A percentile compares a stretch with the other conserved stretches of the same genome.
Evolutionary conservation across 2,888 invertebrate genomes (phyloP).

Genomic region (Atherix ibis): DNA sequence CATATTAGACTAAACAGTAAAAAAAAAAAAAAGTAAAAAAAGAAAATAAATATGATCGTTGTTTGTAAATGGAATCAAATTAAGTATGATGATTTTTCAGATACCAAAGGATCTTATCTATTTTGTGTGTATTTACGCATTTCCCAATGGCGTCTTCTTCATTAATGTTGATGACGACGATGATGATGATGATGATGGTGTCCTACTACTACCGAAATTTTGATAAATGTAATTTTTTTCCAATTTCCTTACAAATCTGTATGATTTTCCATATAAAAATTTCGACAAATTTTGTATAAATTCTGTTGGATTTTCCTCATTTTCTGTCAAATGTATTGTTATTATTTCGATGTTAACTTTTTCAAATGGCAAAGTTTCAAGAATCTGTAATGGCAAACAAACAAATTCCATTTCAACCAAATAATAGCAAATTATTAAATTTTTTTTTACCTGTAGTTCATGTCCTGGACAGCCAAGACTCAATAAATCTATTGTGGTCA

Average conservation of each 20-base stretch:
- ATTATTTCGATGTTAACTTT: constrained; percentile 30
- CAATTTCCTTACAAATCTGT: constrained; percentile 28
- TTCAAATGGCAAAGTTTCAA: constrained; percentile 32
- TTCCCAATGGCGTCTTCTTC: too few species aligned
- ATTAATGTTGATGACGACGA: too few species aligned
- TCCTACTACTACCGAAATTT: too few species aligned
- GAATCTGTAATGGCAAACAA: constrained; percentile 21
- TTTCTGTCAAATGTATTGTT: constrained; percentile 27
- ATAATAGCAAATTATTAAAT: too few species aligned
- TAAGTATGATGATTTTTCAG: too few species aligned
- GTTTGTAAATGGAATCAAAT: too few species aligned
- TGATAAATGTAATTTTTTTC: constrained; percentile 31
- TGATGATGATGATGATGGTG: too few species aligned
- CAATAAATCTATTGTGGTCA: constrained; percentile 50
- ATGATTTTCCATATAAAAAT: constrained; percentile 31
- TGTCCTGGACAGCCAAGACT: constrained; percentile 39
- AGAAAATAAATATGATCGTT: too few species aligned
- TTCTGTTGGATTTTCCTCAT: constrained; percentile 11
- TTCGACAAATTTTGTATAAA: constrained; percentile 29
- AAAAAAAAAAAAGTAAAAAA: too few species aligned
- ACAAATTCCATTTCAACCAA: neutral
- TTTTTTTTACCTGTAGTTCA: constrained; percentile 32
- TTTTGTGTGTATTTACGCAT: too few species aligned
- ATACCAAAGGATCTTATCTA: too few species aligned
- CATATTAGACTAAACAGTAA: too few species aligned